phyloP scores from a whole-genome alignment of 2,888 invertebrate species.

The Ctenicera cuprea region DNA sequence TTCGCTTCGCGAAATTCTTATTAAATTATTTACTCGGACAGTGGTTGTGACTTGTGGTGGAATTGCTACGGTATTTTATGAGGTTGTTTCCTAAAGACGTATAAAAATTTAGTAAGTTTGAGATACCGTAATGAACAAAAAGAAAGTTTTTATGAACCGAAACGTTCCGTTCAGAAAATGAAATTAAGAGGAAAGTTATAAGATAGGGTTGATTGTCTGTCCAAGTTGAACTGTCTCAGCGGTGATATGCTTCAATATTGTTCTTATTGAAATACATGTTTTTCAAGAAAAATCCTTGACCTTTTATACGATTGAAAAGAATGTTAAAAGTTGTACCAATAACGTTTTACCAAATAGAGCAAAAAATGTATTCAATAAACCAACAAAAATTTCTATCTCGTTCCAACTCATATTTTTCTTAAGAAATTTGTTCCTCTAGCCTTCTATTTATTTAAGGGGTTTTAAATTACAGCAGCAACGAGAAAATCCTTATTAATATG shows the following conservation, averaged over 20 bases:
- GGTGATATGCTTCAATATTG: too few species aligned
- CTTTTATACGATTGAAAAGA: too few species aligned
- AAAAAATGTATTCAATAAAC: too few species aligned
- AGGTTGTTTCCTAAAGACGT: neutral
- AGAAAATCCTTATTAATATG: slow-evolving; percentile 8
- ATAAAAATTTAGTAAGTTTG: neutral
- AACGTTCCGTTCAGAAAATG: neutral
- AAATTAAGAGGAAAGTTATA: slow-evolving; percentile 9
- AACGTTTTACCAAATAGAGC: too few species aligned
- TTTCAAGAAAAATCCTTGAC: too few species aligned
- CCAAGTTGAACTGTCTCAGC: too few species aligned
- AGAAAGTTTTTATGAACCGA: slow-evolving; percentile 11
- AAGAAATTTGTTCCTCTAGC: neutral
- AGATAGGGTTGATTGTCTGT: too few species aligned
- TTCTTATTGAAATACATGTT: too few species aligned
- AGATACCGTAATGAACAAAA: neutral
- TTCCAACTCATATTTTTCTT: neutral
- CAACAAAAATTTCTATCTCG: too few species aligned
- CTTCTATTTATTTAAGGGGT: neutral
- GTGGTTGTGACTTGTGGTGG: neutral
- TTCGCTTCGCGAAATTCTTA: neutral
- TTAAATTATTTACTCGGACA: neutral
- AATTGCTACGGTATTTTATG: neutral
- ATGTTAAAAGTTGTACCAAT: too few species aligned
- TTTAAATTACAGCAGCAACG: neutral